Conservation (phyloP, 1,140 invertebrate species). For the Bombus balteatus region DNA sequence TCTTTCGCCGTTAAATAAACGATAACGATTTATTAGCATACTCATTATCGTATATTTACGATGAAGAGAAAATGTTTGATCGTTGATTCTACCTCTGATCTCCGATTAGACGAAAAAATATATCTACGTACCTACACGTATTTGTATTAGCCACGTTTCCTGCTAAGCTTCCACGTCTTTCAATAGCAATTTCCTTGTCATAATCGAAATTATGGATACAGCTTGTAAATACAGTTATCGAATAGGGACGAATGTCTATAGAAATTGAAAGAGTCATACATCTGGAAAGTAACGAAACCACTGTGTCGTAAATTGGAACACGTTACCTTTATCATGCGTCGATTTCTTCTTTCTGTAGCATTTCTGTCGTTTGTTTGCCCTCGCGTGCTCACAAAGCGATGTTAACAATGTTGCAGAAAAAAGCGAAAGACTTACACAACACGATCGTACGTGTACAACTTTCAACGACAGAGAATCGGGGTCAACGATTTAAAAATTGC, state of each 20-base stretch:
- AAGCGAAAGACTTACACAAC: neutral
- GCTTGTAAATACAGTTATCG: neutral
- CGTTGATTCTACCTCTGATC: too few species aligned
- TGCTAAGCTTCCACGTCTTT: too few species aligned
- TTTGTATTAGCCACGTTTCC: too few species aligned
- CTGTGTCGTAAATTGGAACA: neutral
- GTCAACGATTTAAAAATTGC: neutral
- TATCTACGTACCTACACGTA: too few species aligned
- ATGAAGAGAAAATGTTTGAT: too few species aligned
- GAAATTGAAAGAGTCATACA: neutral
- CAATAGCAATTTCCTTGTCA: neutral
- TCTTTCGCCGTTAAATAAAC: too few species aligned
- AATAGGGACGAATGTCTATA: neutral
- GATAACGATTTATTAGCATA: too few species aligned
- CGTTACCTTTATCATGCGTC: neutral
- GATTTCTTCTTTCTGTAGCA: neutral
- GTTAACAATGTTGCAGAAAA: neutral
- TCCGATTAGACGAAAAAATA: too few species aligned
- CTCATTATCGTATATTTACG: too few species aligned
- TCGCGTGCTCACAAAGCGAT: too few species aligned
- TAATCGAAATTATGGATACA: neutral
- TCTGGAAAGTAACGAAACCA: neutral
- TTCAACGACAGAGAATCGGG: neutral
- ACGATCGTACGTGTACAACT: too few species aligned
- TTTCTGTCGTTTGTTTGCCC: conserved; percentile 1